phyloP scores from a whole-genome alignment of 2,797 vertebrate species.

The Hybognathus amarus region DNA sequence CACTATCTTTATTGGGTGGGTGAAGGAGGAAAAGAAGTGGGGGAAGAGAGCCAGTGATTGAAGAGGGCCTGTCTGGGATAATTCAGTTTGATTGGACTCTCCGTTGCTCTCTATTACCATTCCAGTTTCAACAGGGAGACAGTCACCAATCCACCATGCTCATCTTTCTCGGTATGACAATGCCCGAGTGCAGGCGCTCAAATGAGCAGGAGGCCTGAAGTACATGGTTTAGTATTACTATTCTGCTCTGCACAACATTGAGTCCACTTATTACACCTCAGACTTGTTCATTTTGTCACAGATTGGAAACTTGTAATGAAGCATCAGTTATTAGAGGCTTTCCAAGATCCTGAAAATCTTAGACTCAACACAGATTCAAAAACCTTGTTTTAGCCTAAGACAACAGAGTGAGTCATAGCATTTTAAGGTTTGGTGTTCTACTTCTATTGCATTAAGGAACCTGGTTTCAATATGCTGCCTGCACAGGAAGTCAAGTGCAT shows the following conservation, averaged over 20 bases:
- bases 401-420: constrained; percentile 37
- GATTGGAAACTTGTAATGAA: constrained; percentile 34
- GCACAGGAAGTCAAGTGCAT: constrained; percentile 56
- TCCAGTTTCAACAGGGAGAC: constrained; percentile 55
- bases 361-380: constrained; percentile 12
- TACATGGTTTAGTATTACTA: constrained; percentile 7
- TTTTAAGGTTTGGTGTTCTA: constrained; percentile 24
- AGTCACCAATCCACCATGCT: constrained; percentile 72
- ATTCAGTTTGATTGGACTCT: constrained; percentile 88
- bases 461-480: constrained; percentile 50
- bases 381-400: constrained; percentile 21
- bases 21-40: constrained; percentile 27
- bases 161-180: constrained; percentile 63
- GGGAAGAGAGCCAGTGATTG: constrained; percentile 74
- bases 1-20: constrained; percentile 61
- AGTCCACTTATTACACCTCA: constrained; percentile 13
- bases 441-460: constrained; percentile 25
- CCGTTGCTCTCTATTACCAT: constrained; percentile 78
- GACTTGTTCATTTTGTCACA: constrained; percentile 1
- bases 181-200: background rate
- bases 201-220: constrained; percentile 16
- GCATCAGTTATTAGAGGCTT: background rate
- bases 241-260: background rate
- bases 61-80: constrained; percentile 82
- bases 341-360: background rate